Evolutionary conservation across 2,888 invertebrate genomes (phyloP).

Genomic region (Drosophila pegasa): DNA sequence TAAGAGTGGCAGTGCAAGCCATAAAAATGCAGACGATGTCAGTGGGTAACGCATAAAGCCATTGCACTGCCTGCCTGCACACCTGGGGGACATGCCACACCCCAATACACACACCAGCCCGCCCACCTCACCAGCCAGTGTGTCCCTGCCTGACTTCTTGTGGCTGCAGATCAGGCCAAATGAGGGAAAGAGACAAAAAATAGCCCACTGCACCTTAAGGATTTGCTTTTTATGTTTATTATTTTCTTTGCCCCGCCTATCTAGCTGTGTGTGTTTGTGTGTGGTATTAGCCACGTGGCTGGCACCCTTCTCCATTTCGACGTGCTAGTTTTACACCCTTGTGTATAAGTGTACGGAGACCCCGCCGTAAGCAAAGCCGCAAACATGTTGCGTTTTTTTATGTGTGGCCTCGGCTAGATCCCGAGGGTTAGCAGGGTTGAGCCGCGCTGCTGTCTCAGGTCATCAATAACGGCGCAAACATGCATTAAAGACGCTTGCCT

Average conservation of each 20-base stretch:
- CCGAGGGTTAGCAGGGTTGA: conserved; percentile 19
- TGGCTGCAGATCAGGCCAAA: conserved; percentile 26
- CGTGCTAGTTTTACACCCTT: conserved; percentile 67
- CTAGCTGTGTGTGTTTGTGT: conserved; percentile 20
- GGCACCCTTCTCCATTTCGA: conserved; percentile 57
- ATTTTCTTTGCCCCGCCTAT: conserved; percentile 38
- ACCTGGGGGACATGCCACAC: conserved; percentile 49
- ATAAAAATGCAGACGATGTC: conserved; percentile 57
- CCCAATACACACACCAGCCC: not conserved
- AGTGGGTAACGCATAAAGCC: conserved; percentile 38
- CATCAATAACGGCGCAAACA: conserved; percentile 79
- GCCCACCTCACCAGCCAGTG: not conserved
- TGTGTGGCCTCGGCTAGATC: conserved; percentile 44
- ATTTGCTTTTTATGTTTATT: conserved; percentile 71
- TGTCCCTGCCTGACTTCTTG: conserved; percentile 25
- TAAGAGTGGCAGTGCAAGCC: conserved; percentile 42
- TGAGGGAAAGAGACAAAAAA: conserved; percentile 41
- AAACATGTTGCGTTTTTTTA: conserved; percentile 66
- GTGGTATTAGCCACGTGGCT: conserved; percentile 57
- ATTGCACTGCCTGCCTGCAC: conserved; percentile 46
- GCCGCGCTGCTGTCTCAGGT: conserved; percentile 48
- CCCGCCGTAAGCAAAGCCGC: conserved; percentile 47
- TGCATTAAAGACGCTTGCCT: conserved; percentile 63
- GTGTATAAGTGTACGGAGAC: conserved; percentile 21
- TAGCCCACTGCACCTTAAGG: conserved; percentile 61